Conservation (phyloP, 2,797 vertebrate genomes). For the Sebastes hubbsi region DNA sequence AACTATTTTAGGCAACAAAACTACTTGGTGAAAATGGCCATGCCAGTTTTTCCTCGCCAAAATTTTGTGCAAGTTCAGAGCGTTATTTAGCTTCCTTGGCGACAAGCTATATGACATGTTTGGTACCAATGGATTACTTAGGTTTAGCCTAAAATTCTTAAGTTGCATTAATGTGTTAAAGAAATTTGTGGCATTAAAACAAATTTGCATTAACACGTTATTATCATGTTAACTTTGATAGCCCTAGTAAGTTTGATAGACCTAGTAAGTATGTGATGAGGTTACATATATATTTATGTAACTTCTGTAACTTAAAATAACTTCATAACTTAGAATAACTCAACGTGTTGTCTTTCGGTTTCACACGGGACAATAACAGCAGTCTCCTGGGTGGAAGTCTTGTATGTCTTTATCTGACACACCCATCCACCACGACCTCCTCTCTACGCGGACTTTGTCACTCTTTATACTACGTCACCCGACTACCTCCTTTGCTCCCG, state of each 20-base stretch:
- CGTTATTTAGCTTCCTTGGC: too few relatives aligned
- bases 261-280: background rate
- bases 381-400: background rate
- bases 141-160: too few relatives aligned
- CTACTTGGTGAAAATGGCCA: too few relatives aligned
- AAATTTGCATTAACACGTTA: too few relatives aligned
- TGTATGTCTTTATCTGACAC: background rate
- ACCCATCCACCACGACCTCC: background rate
- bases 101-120: too few relatives aligned
- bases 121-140: too few relatives aligned
- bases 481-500: background rate
- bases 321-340: background rate
- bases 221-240: too few relatives aligned
- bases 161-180: too few relatives aligned
- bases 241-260: background rate
- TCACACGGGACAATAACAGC: background rate
- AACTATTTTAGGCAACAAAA: background rate
- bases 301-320: background rate
- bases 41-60: too few relatives aligned
- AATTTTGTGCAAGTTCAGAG: too few relatives aligned
- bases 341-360: background rate
- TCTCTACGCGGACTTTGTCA: fast-evolving
- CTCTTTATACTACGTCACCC: background rate
- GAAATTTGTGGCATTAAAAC: too few relatives aligned
- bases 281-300: background rate